These are phyloP conservation scores for Hoplias malabaricus DNA, from an alignment of 2,113 vertebrate genomes.

Conservation along the genomic window DNA sequence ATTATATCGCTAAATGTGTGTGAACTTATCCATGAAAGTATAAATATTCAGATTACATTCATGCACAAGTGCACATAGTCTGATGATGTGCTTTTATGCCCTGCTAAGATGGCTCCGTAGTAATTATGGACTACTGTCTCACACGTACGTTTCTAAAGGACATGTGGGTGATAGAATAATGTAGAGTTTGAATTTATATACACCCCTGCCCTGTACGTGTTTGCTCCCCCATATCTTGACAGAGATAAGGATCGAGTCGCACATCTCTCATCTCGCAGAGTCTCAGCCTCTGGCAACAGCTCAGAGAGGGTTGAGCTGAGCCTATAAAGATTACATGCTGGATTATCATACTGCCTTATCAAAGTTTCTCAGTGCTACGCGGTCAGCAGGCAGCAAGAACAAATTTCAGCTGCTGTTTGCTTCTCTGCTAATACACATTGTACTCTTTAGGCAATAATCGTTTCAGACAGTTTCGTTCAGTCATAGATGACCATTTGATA, in stretches of 20 bases:
- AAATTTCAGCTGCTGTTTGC: slow-evolving; percentile 26
- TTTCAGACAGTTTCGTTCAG: too few species aligned
- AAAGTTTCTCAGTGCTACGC: slow-evolving; percentile 22
- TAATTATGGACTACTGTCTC: neutral
- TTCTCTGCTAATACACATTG: too few species aligned
- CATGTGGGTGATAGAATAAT: neutral
- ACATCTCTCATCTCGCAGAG: slow-evolving; percentile 35
- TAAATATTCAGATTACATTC: neutral
- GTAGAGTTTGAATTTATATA: slow-evolving; percentile 7
- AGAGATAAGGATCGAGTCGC: slow-evolving; percentile 30
- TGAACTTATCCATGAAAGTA: neutral
- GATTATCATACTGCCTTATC: slow-evolving; percentile 43
- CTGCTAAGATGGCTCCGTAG: neutral
- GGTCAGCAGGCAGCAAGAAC: slow-evolving; percentile 36
- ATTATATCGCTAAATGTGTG: neutral
- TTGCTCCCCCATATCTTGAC: slow-evolving; percentile 1
- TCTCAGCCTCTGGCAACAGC: slow-evolving; percentile 24
- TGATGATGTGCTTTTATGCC: neutral
- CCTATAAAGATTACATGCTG: slow-evolving; percentile 43
- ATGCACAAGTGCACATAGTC: neutral
- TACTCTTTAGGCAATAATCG: too few species aligned
- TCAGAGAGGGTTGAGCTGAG: slow-evolving; percentile 19
- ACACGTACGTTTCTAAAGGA: neutral
- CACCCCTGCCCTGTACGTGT: neutral
- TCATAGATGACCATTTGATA: too few species aligned